Base-by-base conservation (phyloP, 1,140 invertebrate genomes). In the Varroa destructor region DNA sequence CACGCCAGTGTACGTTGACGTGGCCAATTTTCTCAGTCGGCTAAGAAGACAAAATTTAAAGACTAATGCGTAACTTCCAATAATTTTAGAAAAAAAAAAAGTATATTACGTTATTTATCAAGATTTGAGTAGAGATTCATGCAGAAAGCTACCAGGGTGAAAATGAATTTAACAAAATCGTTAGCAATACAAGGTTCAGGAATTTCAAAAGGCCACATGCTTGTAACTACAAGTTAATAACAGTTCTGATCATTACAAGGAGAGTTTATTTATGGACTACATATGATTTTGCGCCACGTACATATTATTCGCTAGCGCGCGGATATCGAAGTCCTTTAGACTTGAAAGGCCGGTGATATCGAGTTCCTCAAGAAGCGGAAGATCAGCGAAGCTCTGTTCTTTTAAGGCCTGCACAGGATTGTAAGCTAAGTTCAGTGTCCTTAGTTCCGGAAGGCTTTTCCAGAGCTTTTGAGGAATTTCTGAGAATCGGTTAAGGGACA, bases 1-100 rank as follows among this genome's bases (percentile, higher is more conserved):
- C 10, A 12, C 46, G 2, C 61, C 61, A 5, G 61, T 67, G 37
- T 67, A 67, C 1, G 61, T 67, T 46, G 40, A 67, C 61, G 61
- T 67, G 8, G 61, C 40, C 10, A 67, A 37, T 14, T 46, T 67
- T 37, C 2, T 67, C 61, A 67, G 12, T 67, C 61, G 61, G 61
- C 61, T 67, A 37, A 51, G 3, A 3, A 3, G 4, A 3, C 4
- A 51, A 51, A 51, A 51, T 8, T 5, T 8, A 8, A 51, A 51
- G 25, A 25, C 25, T 25, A 25, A 25, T 25, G 25, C 25, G 25
- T 25, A 25, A 25, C 25, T 25, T 25, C 25, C 25, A 25, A 25
- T 25, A 25, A 25, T 25, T 25, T 25, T 25, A 25, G 25, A 25
- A 25, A 25, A 25, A 25, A 25, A 25, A 25, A 25, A 25, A 25